These are phyloP conservation scores for Autographa gamma DNA, from an alignment of 2,888 invertebrate genomes.

Conservation along the genomic window DNA sequence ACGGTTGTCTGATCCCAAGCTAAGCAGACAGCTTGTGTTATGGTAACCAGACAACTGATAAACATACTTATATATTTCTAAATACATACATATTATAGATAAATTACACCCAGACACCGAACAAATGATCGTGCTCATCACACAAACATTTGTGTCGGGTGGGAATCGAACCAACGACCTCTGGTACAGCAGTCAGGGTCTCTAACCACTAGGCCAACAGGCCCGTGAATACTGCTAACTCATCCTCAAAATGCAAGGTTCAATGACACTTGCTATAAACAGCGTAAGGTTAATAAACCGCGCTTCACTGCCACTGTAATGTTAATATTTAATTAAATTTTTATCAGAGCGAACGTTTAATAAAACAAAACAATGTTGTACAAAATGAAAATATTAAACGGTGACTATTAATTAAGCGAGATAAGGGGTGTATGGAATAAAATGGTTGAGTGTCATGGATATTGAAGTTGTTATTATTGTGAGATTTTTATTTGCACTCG, in stretches of 20 bases:
- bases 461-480: neutral
- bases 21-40: too few relatives aligned
- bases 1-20: too few relatives aligned
- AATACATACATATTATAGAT: too few relatives aligned
- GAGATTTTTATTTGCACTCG: neutral
- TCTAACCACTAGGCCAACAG: too few relatives aligned
- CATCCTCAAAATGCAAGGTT: slow-evolving; percentile 10
- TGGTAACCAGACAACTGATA: too few relatives aligned
- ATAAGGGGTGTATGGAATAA: slow-evolving; percentile 25
- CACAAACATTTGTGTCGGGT: too few relatives aligned
- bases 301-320: slow-evolving; percentile 28
- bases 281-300: slow-evolving; percentile 12
- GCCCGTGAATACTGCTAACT: neutral
- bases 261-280: slow-evolving; percentile 24
- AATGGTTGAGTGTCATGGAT: slow-evolving; percentile 29
- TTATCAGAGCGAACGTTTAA: slow-evolving; percentile 25
- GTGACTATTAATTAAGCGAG: slow-evolving; percentile 5
- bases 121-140: too few relatives aligned
- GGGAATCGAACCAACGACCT: too few relatives aligned
- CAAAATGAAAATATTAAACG: slow-evolving; percentile 17
- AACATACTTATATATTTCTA: too few relatives aligned
- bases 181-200: too few relatives aligned
- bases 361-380: slow-evolving; percentile 16
- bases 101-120: too few relatives aligned
- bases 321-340: slow-evolving; percentile 44